Evolutionary conservation across 2,113 vertebrate species (phyloP).

Genomic region (Nanorana parkeri): DNA sequence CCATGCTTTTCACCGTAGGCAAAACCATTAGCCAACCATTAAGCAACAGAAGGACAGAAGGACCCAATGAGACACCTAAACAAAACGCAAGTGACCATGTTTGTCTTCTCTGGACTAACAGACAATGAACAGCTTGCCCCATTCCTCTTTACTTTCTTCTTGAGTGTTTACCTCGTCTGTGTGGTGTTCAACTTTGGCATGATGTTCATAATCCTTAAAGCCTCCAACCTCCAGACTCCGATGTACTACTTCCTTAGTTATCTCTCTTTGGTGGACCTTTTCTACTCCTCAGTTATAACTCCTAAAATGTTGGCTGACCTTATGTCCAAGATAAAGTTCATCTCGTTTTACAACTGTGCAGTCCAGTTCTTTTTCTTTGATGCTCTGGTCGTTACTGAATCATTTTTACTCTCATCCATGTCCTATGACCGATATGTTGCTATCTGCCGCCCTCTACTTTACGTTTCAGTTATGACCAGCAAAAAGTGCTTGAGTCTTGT

Average conservation of each 20-base stretch:
- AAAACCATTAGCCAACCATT: too few species aligned
- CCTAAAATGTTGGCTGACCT: slow-evolving; percentile 12
- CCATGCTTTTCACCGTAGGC: too few species aligned
- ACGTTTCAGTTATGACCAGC: slow-evolving; percentile 48
- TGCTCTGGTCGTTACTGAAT: slow-evolving; percentile 59
- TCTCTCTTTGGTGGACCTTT: slow-evolving; percentile 11
- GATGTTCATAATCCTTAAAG: neutral
- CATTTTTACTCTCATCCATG: slow-evolving; percentile 61
- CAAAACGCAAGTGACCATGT: neutral
- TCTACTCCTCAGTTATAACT: neutral
- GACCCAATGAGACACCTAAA: neutral
- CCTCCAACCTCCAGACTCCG: neutral
- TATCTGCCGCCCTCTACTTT: slow-evolving; percentile 63
- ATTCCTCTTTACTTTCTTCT: neutral
- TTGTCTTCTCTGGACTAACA: slow-evolving; percentile 5
- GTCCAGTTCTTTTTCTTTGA: slow-evolving; percentile 45
- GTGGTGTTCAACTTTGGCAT: neutral
- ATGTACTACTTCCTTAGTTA: slow-evolving; percentile 4
- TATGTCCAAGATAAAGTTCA: neutral
- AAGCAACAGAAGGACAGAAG: neutral
- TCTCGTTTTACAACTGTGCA: neutral
- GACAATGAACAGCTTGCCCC: neutral
- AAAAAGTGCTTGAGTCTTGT: neutral
- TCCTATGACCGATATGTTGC: slow-evolving; percentile 38
- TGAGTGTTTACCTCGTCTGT: neutral